Conservation (phyloP, 1,140 invertebrate genomes). For the Ooceraea biroi region DNA sequence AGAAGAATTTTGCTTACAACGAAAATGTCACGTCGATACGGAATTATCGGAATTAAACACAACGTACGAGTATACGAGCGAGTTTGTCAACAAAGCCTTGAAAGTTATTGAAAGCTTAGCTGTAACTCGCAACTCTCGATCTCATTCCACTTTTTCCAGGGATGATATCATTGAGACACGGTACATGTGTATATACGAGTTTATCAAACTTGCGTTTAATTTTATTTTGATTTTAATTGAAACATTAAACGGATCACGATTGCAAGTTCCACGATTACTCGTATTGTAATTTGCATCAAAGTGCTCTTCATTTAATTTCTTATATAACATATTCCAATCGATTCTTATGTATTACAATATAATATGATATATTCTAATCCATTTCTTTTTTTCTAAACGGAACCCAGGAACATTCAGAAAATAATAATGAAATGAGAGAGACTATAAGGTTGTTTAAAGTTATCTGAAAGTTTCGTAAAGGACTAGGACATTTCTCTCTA, state of each 20-base stretch:
- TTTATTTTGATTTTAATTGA: constrained; percentile 20
- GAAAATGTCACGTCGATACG: constrained; percentile 34
- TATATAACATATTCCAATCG: no score
- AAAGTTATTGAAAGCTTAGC: constrained; percentile 37
- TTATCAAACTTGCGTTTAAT: constrained; percentile 2
- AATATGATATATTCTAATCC: no score
- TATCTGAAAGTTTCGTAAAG: no score
- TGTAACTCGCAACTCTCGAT: background rate
- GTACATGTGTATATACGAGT: background rate
- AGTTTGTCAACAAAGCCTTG: background rate
- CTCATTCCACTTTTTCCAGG: constrained; percentile 2
- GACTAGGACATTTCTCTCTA: background rate
- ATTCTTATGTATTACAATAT: no score
- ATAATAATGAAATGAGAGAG: no score
- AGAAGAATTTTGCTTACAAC: background rate
- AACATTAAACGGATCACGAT: background rate
- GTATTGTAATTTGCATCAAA: background rate
- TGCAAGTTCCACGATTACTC: background rate
- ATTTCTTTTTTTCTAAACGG: no score
- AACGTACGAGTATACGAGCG: background rate
- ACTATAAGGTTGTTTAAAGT: no score
- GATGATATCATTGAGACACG: background rate
- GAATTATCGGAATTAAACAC: constrained; percentile 40
- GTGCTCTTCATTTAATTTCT: no score
- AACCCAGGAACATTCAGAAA: no score